A percentile compares a stretch with the other conserved stretches of the same genome.
Conservation (phyloP, 1,140 invertebrate species). For the Bombus vancouverensis region DNA sequence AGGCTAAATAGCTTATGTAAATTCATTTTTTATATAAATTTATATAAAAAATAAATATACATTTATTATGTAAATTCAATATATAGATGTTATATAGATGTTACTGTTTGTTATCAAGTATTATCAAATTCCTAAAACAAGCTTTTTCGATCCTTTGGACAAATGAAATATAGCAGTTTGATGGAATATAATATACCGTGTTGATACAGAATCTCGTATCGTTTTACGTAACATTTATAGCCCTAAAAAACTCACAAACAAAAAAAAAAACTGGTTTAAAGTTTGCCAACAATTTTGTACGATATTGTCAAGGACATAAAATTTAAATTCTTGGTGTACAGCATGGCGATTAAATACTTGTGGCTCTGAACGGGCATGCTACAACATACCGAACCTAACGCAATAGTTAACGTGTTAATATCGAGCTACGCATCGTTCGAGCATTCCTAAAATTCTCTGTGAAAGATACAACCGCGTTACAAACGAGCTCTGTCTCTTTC, state of each 20-base stretch:
- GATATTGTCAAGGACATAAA: neutral
- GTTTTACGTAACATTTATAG: neutral
- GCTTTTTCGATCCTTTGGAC: neutral
- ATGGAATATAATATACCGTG: neutral
- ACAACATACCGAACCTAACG: neutral
- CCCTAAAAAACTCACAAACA: neutral
- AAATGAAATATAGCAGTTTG: neutral
- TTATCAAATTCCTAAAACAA: neutral
- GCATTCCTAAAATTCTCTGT: conserved; percentile 31
- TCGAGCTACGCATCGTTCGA: neutral
- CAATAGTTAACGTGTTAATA: conserved; percentile 15
- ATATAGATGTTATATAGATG: neutral
- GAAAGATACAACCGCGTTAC: conserved; percentile 14
- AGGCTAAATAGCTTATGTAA: too few species aligned
- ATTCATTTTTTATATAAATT: too few species aligned
- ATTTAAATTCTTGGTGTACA: neutral
- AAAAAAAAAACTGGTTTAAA: too few species aligned
- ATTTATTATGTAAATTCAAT: neutral
- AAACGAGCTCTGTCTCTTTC: neutral
- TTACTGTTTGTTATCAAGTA: neutral
- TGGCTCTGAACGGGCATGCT: neutral
- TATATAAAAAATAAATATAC: too few species aligned
- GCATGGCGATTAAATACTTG: neutral
- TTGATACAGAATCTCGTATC: neutral
- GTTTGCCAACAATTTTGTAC: neutral